Percentiles rank a stretch among this genome's conserved stretches.
These are phyloP conservation scores for Argyresthia albistria DNA, from an alignment of 2,888 invertebrate species.

Conservation along the genomic window DNA sequence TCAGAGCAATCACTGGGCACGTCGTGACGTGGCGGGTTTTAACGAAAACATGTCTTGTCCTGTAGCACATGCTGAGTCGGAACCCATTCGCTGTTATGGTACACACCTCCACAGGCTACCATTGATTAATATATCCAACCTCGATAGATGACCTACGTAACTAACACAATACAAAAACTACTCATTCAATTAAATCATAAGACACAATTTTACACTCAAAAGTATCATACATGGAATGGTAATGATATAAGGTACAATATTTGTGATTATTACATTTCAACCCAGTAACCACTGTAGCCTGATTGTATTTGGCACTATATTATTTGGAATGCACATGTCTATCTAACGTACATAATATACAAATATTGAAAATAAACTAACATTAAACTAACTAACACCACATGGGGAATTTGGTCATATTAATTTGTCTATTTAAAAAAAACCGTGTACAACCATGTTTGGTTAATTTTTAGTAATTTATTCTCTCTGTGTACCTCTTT, in stretches of 20 bases:
- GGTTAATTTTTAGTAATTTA: too few species aligned
- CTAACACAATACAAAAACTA: constrained; percentile 20
- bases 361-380: constrained; percentile 32
- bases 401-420: too few species aligned
- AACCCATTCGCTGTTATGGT: too few species aligned
- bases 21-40: too few species aligned
- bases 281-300: constrained; percentile 35
- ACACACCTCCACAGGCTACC: constrained; percentile 61
- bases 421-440: too few species aligned
- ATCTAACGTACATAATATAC: constrained; percentile 41
- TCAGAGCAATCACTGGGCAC: too few species aligned
- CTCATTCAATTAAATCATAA: constrained; percentile 22
- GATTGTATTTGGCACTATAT: constrained; percentile 62
- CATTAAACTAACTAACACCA: too few species aligned
- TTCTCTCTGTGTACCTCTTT: too few species aligned
- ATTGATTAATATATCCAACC: constrained; percentile 23
- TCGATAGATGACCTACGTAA: constrained; percentile 16
- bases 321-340: constrained; percentile 63
- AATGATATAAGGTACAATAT: constrained; percentile 28
- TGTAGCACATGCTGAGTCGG: too few species aligned
- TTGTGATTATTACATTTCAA: constrained; percentile 46
- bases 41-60: too few species aligned
- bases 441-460: too few species aligned
- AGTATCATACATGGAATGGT: constrained; percentile 37
- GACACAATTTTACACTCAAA: constrained; percentile 25